These are phyloP conservation scores for Lamellibrachia satsuma DNA, from an alignment of 2,888 invertebrate genomes.

Conservation along the genomic window DNA sequence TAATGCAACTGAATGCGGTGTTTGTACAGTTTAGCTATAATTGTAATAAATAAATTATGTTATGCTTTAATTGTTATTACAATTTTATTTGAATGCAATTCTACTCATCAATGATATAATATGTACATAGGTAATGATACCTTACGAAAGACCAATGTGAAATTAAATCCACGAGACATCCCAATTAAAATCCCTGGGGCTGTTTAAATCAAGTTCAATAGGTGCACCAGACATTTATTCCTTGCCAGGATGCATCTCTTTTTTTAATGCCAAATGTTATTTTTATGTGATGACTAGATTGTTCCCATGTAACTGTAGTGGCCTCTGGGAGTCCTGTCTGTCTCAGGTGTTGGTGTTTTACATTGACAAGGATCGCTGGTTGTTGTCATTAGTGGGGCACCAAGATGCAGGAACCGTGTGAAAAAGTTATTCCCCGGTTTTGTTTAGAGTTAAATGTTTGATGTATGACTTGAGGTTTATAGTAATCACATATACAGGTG, in stretches of 20 bases:
- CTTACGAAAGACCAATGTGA: background rate
- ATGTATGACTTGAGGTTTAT: too few relatives aligned
- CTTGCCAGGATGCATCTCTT: background rate
- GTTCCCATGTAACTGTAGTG: background rate
- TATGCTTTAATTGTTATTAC: background rate
- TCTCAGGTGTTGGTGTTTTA: background rate
- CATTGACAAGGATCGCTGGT: background rate
- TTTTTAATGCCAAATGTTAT: constrained; percentile 6
- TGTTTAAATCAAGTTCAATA: background rate
- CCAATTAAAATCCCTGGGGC: background rate
- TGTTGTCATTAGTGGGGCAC: background rate
- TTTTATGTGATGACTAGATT: background rate
- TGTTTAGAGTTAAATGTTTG: constrained; percentile 8
- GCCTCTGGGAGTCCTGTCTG: background rate
- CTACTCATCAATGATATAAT: background rate
- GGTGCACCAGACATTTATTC: background rate
- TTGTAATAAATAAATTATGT: background rate
- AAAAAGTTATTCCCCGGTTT: background rate
- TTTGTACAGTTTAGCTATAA: background rate
- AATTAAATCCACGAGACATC: background rate
- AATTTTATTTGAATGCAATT: background rate
- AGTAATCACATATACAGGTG: too few relatives aligned
- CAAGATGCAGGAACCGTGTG: background rate
- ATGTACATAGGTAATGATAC: background rate
- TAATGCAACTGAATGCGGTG: background rate